Conservation (phyloP, 2,113 vertebrate species). For the Chionomys nivalis region DNA sequence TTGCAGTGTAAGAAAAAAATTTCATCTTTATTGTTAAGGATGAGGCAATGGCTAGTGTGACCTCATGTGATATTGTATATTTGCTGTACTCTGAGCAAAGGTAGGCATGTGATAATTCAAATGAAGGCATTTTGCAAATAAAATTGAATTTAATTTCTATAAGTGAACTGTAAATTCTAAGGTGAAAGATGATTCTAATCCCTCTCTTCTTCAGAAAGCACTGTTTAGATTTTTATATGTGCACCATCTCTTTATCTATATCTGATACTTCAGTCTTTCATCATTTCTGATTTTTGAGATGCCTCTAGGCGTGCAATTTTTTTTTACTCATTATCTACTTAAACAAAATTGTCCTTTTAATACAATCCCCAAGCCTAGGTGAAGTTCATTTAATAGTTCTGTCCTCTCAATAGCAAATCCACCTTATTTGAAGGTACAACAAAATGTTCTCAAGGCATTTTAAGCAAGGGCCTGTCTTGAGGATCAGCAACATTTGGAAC, state of each 20-base stretch:
- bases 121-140: neutral
- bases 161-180: neutral
- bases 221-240: neutral
- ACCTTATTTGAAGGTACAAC: neutral
- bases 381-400: neutral
- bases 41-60: too few relatives aligned
- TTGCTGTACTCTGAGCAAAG: neutral
- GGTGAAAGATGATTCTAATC: neutral
- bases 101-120: neutral
- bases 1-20: neutral
- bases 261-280: neutral
- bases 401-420: neutral
- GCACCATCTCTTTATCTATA: neutral
- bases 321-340: neutral
- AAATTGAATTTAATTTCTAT: neutral
- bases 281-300: neutral
- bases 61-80: accelerated
- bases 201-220: neutral
- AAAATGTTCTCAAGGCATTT: neutral
- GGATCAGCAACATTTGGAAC: neutral
- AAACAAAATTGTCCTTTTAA: neutral
- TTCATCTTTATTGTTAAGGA: neutral
- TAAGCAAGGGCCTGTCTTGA: neutral
- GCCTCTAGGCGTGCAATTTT: neutral
- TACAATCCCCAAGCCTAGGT: neutral